Evolutionary conservation across 2,113 vertebrate species (phyloP).

Genomic region (Elgaria multicarinata): DNA sequence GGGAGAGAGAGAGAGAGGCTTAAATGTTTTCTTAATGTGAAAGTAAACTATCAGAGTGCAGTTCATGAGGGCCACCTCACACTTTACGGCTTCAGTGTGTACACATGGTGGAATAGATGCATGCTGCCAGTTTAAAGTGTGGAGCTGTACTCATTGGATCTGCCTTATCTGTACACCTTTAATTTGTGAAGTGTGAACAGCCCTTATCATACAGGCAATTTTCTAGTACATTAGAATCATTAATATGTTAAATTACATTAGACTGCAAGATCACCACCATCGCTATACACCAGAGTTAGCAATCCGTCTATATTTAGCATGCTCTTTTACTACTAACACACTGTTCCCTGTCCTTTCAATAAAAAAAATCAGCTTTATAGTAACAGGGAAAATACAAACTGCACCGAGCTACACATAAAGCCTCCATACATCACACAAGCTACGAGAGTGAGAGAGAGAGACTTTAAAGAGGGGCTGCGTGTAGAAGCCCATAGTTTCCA

Average conservation of each 20-base stretch:
- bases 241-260: not conserved
- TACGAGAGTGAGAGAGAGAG: no score
- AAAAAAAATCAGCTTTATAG: not conserved
- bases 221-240: constrained; percentile 25
- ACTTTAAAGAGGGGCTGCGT: not conserved
- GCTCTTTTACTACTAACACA: not conserved
- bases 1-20: not conserved
- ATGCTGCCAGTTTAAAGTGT: not conserved
- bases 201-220: not conserved
- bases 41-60: not conserved
- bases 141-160: not conserved
- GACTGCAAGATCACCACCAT: not conserved
- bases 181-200: not conserved
- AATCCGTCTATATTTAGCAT: constrained; percentile 1
- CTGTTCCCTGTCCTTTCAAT: not conserved
- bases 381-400: not conserved
- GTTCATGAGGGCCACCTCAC: not conserved
- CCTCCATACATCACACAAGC: not conserved
- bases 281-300: constrained; percentile 12
- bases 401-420: not conserved
- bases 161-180: not conserved
- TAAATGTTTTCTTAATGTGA: not conserved
- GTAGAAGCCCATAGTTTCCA: constrained; percentile 47
- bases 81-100: not conserved
- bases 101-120: not conserved